These are phyloP conservation scores for Drosophila acutilabella DNA, from an alignment of 2,888 invertebrate genomes.

Conservation along the genomic window DNA sequence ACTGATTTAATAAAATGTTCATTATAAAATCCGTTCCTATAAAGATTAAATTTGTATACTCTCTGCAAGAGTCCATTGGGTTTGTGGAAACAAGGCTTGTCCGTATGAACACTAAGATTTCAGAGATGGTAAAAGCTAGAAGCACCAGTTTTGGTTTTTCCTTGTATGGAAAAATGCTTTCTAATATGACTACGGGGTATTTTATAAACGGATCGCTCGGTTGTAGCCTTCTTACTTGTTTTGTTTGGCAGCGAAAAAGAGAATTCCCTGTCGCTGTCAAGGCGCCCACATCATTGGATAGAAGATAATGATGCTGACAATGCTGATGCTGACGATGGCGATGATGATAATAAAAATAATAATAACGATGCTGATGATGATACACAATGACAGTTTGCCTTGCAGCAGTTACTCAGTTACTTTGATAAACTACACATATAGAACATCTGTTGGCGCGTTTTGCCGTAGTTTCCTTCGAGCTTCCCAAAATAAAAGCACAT, in stretches of 20 bases:
- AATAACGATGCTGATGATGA: slow-evolving; percentile 45
- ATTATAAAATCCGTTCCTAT: too few relatives aligned
- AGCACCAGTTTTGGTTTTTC: too few relatives aligned
- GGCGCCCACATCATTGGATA: slow-evolving; percentile 5
- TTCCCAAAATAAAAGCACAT: slow-evolving; percentile 9
- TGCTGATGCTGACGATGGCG: slow-evolving; percentile 22
- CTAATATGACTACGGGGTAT: too few relatives aligned
- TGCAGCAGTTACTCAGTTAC: slow-evolving; percentile 53
- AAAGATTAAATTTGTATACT: too few relatives aligned
- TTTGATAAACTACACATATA: slow-evolving; percentile 61
- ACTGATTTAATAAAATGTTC: too few relatives aligned
- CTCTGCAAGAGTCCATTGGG: too few relatives aligned
- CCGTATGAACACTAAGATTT: too few relatives aligned
- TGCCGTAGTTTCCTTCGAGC: neutral
- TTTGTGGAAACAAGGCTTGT: too few relatives aligned
- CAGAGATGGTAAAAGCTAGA: too few relatives aligned
- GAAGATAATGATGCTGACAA: slow-evolving; percentile 27
- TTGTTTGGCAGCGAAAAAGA: slow-evolving; percentile 1
- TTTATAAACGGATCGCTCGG: too few relatives aligned
- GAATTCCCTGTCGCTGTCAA: slow-evolving; percentile 1
- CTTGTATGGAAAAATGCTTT: too few relatives aligned
- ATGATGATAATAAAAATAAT: slow-evolving; percentile 14
- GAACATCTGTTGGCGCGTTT: slow-evolving; percentile 42
- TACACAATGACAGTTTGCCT: slow-evolving; percentile 58
- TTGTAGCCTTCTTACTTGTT: too few relatives aligned